Evolutionary conservation across 1,140 invertebrate species (phyloP).

Genomic region (Druon quercuslanigerum): DNA sequence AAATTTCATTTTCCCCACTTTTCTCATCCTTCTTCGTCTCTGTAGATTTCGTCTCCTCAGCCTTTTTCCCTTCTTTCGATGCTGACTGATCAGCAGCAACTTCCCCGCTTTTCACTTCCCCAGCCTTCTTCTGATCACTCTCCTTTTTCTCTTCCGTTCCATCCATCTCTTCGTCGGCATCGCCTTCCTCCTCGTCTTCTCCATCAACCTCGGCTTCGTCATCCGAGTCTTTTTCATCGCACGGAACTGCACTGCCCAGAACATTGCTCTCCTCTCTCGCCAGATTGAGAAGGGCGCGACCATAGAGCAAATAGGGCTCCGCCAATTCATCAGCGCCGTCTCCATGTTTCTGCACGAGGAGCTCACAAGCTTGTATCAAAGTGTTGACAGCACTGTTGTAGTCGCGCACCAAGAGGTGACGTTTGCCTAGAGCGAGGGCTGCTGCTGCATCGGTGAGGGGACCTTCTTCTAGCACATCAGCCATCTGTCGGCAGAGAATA

Average conservation of each 20-base stretch:
- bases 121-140: background rate
- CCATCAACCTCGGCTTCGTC: conserved; percentile 76
- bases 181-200: conserved; percentile 76
- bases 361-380: conserved; percentile 84
- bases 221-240: conserved; percentile 76
- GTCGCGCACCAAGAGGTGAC: conserved; percentile 88
- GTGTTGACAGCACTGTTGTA: conserved; percentile 85
- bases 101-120: conserved; percentile 24
- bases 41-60: conserved; percentile 52
- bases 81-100: conserved; percentile 35
- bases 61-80: conserved; percentile 36
- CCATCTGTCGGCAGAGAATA: conserved; percentile 74
- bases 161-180: conserved; percentile 65
- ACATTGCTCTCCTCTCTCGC: conserved; percentile 88
- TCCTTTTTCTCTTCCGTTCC: conserved; percentile 57
- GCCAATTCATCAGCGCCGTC: conserved; percentile 87
- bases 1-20: conserved; percentile 51
- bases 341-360: conserved; percentile 83
- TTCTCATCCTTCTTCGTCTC: conserved; percentile 62
- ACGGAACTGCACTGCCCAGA: conserved; percentile 83
- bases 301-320: conserved; percentile 88
- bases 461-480: conserved; percentile 73
- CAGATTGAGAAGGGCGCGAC: conserved; percentile 87
- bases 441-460: conserved; percentile 75
- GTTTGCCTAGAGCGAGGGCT: conserved; percentile 82